Evolutionary conservation across 1,140 invertebrate genomes (phyloP), one percentile per base, ranked within the genome.

Genomic region (Musca domestica): DNA sequence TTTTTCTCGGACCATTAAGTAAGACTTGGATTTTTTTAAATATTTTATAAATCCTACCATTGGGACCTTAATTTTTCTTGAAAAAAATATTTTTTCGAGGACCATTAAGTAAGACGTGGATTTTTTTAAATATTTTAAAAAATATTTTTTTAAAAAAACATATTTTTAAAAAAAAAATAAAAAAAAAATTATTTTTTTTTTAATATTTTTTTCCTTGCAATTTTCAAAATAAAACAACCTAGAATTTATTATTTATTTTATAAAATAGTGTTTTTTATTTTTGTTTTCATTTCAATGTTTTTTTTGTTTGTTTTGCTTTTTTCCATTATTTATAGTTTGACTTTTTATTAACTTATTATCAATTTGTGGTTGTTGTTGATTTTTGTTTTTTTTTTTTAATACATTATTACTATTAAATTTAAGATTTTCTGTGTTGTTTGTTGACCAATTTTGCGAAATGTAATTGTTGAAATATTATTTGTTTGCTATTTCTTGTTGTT

Each of bases 321-420:
- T 41, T 41, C 34, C 34, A 41, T 41, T 61, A 61, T 61, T 61
- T 61, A 61, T 61, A 61, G 56, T 61, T 61, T 61, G 56, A 61
- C 56, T 61, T 61, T 27, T 61, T 61, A 61, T 19, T 66, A 68
- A 46, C 30, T 41, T 64, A 65, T 65, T 65, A 49, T 65, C 46
- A 65, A 65, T 65, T 65, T 51, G 54, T 58, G 54, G 15, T 58
- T 54, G 22, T 54, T 30, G 27, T 30, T 20, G 56, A n/a, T n/a
- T n/a, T n/a, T 61, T 14, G 56, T 61, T 61, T 22, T 23, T 54
- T 54, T 1, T 52, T 52, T 58, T 58, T 10, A 34, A 34, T 34
- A 19, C 19, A 41, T 61, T 41, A 17, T 58, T 56, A 25, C 15
- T 14, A n/a, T 51, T 58, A 17, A 58, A 30, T 58, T 61, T 61